These are phyloP conservation scores for Dasyprocta punctata DNA, from an alignment of 2,113 vertebrate genomes.

Conservation along the genomic window DNA sequence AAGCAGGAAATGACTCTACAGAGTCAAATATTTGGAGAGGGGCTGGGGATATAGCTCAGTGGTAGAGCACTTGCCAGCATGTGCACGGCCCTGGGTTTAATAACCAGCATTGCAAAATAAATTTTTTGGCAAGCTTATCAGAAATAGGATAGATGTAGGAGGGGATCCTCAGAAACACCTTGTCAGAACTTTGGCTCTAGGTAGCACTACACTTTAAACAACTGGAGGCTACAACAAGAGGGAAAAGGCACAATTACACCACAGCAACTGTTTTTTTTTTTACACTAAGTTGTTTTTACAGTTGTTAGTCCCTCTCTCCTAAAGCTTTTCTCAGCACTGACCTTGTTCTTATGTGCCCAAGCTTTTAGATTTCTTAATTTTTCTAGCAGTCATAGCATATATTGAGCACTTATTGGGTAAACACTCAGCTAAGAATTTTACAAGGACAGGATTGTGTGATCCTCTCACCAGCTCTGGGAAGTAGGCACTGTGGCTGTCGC, in stretches of 20 bases:
- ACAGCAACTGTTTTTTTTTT: constrained; percentile 2
- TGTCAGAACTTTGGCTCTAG: not conserved
- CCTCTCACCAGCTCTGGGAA: not conserved
- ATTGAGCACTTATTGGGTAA: constrained; percentile 19
- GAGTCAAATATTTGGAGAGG: not conserved
- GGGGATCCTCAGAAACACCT: not conserved
- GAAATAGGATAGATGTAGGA: not conserved
- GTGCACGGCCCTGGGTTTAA: not conserved
- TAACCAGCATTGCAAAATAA: not conserved
- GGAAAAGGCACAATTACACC: not conserved
- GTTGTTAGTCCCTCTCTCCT: not conserved
- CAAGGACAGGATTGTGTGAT: not conserved
- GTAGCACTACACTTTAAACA: constrained; percentile 67
- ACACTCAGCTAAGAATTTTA: constrained; percentile 28
- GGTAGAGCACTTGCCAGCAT: not conserved
- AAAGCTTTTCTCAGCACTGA: not conserved
- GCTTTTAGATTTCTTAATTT: not conserved
- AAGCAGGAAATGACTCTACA: not conserved
- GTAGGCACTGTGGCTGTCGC: not conserved
- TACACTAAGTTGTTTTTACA: not conserved
- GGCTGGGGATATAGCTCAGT: not conserved
- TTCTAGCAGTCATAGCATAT: not conserved
- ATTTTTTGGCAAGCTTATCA: not conserved
- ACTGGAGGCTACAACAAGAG: not conserved
- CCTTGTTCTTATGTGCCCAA: constrained; percentile 19